Conservation (phyloP, 2,888 invertebrate genomes). For the Lissocephala sabroskyi region DNA sequence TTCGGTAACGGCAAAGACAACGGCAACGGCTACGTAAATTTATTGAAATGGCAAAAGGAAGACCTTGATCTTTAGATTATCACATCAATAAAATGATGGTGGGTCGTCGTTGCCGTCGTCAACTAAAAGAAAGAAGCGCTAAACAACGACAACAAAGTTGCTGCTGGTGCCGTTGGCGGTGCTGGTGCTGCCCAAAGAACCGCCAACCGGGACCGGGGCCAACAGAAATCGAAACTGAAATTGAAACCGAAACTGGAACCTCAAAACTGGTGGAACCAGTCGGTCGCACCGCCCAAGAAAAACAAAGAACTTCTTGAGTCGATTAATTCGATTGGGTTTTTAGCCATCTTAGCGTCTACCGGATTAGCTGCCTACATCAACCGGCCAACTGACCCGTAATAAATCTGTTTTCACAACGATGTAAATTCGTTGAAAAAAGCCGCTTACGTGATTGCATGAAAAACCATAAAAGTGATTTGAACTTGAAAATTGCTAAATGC, state of each 20-base stretch:
- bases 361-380: no score
- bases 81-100: constrained; percentile 58
- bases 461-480: constrained; percentile 45
- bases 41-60: constrained; percentile 57
- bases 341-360: no score
- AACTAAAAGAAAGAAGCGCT: neutral
- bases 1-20: constrained; percentile 7
- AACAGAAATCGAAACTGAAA: constrained; percentile 30
- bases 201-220: neutral
- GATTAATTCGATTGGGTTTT: constrained; percentile 14
- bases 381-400: no score
- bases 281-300: constrained; percentile 34
- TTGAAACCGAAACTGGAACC: constrained; percentile 24
- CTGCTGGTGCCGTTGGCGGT: constrained; percentile 19
- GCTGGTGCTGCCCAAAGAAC: constrained; percentile 33
- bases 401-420: constrained; percentile 6
- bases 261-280: constrained; percentile 55
- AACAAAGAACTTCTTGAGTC: constrained; percentile 43
- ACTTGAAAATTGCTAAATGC: constrained; percentile 48
- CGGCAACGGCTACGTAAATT: constrained; percentile 8
- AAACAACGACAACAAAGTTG: no score
- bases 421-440: constrained; percentile 27
- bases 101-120: neutral
- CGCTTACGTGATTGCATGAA: constrained; percentile 53
- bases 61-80: constrained; percentile 62